A percentile compares a stretch with the other conserved stretches of the same genome.
Conservation (phyloP, 2,888 invertebrate species). For the Spilosoma lubricipeda region DNA sequence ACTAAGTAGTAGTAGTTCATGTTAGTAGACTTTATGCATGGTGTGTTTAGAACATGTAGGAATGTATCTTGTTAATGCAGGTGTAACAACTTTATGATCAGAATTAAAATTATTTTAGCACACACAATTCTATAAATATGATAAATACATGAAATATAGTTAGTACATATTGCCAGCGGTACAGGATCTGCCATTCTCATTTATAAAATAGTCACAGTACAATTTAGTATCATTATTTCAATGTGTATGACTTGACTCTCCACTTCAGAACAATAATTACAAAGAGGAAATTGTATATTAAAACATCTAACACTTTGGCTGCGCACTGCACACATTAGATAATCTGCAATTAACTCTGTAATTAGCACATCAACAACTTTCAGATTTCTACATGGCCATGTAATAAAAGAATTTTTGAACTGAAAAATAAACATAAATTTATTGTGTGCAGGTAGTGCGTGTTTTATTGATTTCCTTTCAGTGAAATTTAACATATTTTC, state of each 20-base stretch:
- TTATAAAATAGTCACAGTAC: background rate
- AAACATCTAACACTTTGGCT: constrained; percentile 23
- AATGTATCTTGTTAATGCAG: too few relatives aligned
- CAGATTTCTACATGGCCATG: constrained; percentile 7
- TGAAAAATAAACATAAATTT: background rate
- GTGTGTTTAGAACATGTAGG: too few relatives aligned
- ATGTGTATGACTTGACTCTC: too few relatives aligned
- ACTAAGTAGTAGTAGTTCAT: too few relatives aligned
- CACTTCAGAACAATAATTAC: background rate
- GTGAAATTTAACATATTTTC: background rate
- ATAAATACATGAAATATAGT: too few relatives aligned
- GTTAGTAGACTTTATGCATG: too few relatives aligned
- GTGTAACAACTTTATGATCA: too few relatives aligned
- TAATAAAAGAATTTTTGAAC: background rate
- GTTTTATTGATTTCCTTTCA: background rate
- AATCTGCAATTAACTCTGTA: constrained; percentile 14
- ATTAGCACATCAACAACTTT: constrained; percentile 19
- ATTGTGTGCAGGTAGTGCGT: background rate
- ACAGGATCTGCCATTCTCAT: too few relatives aligned
- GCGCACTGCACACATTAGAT: constrained; percentile 26
- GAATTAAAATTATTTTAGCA: too few relatives aligned
- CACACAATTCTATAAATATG: too few relatives aligned
- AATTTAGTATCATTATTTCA: too few relatives aligned
- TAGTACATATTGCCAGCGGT: too few relatives aligned
- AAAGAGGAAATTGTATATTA: constrained; percentile 17